Evolutionary conservation across 2,113 vertebrate genomes (phyloP), one percentile per base, ranked within the genome.

Genomic region (Harpagus bidentatus): DNA sequence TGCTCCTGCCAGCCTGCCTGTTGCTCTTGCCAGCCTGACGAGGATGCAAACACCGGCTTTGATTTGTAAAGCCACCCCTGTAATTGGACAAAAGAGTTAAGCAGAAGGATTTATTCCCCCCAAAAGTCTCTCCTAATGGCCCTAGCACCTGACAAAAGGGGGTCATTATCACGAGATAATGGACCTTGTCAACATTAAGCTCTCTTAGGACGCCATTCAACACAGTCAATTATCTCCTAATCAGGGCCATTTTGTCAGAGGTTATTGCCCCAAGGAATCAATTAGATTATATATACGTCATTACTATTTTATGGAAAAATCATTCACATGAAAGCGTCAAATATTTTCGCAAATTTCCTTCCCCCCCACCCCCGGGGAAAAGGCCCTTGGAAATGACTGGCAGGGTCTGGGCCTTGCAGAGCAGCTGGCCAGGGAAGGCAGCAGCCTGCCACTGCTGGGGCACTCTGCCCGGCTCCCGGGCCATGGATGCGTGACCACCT

Each of bases 261-360:
- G 98, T 98, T 97, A 98, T 98, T 97, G 98, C 98, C 98, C 98
- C 82, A 56, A 98, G 98, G 98, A 98, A 97, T 98, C 98, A 98
- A 98, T 98, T 98, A 94, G 82, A 85, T 90, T 92, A 83, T 89
- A 97, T 96, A 97, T 96, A 97, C 91, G 79, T 96, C 98, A 97
- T 98, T 98, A 98, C 98, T 98, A 98, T 91, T 98, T 97, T 91
- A 98, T 93, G 95, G 97, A 52, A 93, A 97, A 97, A 92, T 89
- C 95, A 48, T 92, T 97, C 96, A 16, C 94, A 45, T 28, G 87
- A 94, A 97, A 98, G 96, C 95, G 97, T 98, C 98, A 97, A 98
- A 96, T 77, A 97, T 95, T 85, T 80, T 47, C 1, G 2, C 52
- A 55, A 89, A 76, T 28, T 32, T 65, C 71, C 28, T 28, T 19